A percentile compares a stretch with the other conserved stretches of the same genome.
Conservation (phyloP, 2,113 vertebrate species). For the Myrmophylax atrothorax region DNA sequence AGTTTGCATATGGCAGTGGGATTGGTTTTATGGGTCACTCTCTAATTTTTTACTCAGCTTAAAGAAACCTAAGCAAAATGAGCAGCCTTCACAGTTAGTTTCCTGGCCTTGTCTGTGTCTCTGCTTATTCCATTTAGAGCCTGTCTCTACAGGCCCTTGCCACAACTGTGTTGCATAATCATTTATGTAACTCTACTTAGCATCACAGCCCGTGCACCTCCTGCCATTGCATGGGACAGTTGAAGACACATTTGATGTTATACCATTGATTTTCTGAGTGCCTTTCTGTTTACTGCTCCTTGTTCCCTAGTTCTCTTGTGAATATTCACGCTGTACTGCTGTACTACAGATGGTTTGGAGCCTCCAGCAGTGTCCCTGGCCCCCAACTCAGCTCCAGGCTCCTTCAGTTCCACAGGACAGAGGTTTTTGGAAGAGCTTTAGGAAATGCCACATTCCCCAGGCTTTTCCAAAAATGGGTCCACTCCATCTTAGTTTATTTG, state of each 20-base stretch:
- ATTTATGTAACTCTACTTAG: neutral
- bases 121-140: neutral
- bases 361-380: neutral
- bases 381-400: neutral
- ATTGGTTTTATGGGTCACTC: neutral
- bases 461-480: neutral
- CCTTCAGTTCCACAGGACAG: neutral
- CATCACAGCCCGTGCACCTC: neutral
- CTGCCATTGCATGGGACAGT: neutral
- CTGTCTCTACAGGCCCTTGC: neutral
- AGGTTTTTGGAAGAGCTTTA: neutral
- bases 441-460: neutral
- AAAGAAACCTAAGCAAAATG: neutral
- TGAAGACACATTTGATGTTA: neutral
- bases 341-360: neutral
- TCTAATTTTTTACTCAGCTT: neutral
- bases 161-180: neutral
- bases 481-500: neutral
- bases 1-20: neutral
- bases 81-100: neutral
- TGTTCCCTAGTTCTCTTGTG: neutral
- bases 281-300: neutral
- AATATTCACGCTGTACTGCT: neutral
- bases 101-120: neutral
- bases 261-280: neutral